These are phyloP conservation scores for Batillaria attramentaria DNA, from an alignment of 1,140 invertebrate species.

Conservation along the genomic window DNA sequence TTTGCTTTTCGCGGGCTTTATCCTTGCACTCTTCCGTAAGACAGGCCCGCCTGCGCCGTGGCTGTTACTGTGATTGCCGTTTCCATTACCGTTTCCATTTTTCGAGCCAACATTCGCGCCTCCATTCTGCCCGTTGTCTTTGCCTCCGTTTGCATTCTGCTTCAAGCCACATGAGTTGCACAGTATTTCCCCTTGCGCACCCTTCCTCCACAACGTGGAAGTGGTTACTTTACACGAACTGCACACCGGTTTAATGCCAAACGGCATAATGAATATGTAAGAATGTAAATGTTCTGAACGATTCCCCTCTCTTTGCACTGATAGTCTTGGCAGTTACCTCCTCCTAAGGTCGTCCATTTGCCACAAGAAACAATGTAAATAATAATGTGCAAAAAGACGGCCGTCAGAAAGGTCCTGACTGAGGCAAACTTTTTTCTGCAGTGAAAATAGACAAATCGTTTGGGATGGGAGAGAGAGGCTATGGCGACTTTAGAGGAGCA, in stretches of 20 bases:
- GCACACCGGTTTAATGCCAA: slow-evolving; percentile 78
- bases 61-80: slow-evolving; percentile 35
- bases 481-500: too few species aligned
- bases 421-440: too few species aligned
- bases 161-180: slow-evolving; percentile 77
- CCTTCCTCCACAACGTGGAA: slow-evolving; percentile 78
- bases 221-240: slow-evolving; percentile 76
- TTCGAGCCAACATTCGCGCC: slow-evolving; percentile 27
- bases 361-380: too few species aligned
- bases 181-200: slow-evolving; percentile 76
- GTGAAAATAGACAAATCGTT: too few species aligned
- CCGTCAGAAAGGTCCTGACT: too few species aligned
- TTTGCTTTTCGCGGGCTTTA: slow-evolving; percentile 72
- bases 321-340: too few species aligned
- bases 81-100: slow-evolving; percentile 35
- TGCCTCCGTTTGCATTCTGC: slow-evolving; percentile 40
- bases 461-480: too few species aligned
- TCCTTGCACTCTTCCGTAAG: slow-evolving; percentile 69
- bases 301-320: too few species aligned
- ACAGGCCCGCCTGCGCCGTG: slow-evolving; percentile 41
- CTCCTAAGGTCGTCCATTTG: too few species aligned
- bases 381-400: too few species aligned
- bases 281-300: too few species aligned
- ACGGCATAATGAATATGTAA: slow-evolving; percentile 75
- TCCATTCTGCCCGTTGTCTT: slow-evolving; percentile 28